A percentile compares a stretch with the other conserved stretches of the same genome.
Conservation (phyloP, 2,113 vertebrate genomes). For the Hyaena hyaena region DNA sequence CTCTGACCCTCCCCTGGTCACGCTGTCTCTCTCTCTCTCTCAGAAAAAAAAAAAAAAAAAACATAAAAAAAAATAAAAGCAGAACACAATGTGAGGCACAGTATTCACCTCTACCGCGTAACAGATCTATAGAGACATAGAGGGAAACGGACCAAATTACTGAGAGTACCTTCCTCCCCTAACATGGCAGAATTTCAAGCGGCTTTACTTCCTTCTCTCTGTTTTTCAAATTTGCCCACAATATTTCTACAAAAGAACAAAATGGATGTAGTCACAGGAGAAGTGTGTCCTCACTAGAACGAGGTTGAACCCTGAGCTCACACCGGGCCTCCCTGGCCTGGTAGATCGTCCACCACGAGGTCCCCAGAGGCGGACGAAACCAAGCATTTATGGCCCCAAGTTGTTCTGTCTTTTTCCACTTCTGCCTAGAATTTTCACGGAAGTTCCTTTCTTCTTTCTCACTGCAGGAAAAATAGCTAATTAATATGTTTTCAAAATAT, state of each 20-base stretch:
- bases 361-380: rapidly evolving
- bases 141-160: background rate
- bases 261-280: rapidly evolving
- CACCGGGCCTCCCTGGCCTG: background rate
- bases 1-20: no score
- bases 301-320: no score
- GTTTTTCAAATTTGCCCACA: background rate
- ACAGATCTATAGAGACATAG: background rate
- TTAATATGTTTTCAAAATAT: background rate
- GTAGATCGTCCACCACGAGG: rapidly evolving
- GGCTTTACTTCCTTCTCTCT: background rate
- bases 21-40: no score
- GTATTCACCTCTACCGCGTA: background rate
- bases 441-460: background rate
- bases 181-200: background rate
- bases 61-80: background rate
- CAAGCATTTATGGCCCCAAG: rapidly evolving
- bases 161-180: background rate
- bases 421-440: background rate
- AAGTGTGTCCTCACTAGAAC: no score
- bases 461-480: background rate
- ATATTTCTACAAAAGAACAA: background rate
- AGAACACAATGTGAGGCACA: background rate
- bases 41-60: no score
- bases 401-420: background rate